A percentile compares a stretch with the other conserved stretches of the same genome.
Evolutionary conservation across 2,113 vertebrate species (phyloP).

Genomic region (Centropristis striata): DNA sequence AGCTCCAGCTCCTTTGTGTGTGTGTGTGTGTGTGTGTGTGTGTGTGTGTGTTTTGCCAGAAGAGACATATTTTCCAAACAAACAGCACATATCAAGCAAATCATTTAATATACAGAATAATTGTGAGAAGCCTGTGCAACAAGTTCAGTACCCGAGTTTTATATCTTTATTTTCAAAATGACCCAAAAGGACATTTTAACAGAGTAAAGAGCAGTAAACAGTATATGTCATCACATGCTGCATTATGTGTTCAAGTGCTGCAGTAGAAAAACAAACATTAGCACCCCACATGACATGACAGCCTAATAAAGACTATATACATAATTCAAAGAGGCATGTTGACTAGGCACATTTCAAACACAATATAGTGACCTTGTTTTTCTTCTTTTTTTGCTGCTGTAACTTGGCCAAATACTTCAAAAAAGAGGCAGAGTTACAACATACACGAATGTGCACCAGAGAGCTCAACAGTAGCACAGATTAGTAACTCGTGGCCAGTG

Average conservation of each 20-base stretch:
- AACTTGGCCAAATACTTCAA: not conserved
- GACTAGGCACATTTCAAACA: not conserved
- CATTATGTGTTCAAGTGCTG: not conserved
- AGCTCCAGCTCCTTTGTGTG: conserved; percentile 7
- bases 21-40: not conserved
- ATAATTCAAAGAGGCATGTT: not conserved
- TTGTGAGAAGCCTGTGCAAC: not conserved
- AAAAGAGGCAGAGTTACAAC: not conserved
- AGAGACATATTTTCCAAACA: not conserved
- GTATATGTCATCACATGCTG: not conserved
- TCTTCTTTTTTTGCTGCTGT: not conserved
- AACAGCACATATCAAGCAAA: not conserved
- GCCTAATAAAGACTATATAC: not conserved
- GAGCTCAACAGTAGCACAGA: conserved; percentile 14
- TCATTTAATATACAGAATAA: not conserved
- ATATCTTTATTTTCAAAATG: not conserved
- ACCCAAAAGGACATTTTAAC: not conserved
- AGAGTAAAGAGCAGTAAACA: not conserved
- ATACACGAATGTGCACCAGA: not conserved
- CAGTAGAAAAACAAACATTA: not conserved
- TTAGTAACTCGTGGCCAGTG: conserved; percentile 24
- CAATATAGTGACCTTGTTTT: not conserved
- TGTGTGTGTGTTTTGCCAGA: not conserved
- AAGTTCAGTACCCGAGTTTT: conserved; percentile 2
- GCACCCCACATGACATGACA: not conserved